phyloP scores from a whole-genome alignment of 23 tunicate species.

The Ciona savignyi region DNA sequence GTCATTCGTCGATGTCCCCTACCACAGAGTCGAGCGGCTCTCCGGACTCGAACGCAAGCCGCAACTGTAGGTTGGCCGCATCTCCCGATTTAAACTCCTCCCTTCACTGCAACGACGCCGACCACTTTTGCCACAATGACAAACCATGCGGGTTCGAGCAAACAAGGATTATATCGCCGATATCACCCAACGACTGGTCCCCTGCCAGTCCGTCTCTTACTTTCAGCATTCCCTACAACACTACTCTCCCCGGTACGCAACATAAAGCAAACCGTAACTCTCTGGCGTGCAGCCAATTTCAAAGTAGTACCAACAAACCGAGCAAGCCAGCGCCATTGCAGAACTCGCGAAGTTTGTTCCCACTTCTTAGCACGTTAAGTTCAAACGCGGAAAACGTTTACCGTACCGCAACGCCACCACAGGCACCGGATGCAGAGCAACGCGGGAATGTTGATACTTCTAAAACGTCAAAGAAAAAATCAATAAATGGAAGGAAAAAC shows the following conservation, averaged over 20 bases:
- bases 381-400: not conserved
- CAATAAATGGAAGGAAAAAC: not conserved
- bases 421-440: not conserved
- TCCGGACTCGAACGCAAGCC: not conserved
- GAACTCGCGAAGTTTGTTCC: not conserved
- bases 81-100: not conserved
- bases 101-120: not conserved
- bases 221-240: not conserved
- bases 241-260: not conserved
- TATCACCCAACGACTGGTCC: not conserved
- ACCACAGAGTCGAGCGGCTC: not conserved
- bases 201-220: not conserved
- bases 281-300: not conserved
- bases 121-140: too few species aligned
- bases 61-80: not conserved
- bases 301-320: not conserved
- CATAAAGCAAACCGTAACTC: not conserved
- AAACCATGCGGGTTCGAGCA: too few species aligned
- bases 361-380: not conserved
- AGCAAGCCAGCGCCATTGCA: not conserved
- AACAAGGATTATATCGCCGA: not conserved
- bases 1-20: not conserved
- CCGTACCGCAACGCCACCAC: not conserved
- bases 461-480: too few species aligned
- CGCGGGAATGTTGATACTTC: too few species aligned